Base-by-base conservation (phyloP, 2,797 vertebrate species). In the Myoxocephalus aenaeus region DNA sequence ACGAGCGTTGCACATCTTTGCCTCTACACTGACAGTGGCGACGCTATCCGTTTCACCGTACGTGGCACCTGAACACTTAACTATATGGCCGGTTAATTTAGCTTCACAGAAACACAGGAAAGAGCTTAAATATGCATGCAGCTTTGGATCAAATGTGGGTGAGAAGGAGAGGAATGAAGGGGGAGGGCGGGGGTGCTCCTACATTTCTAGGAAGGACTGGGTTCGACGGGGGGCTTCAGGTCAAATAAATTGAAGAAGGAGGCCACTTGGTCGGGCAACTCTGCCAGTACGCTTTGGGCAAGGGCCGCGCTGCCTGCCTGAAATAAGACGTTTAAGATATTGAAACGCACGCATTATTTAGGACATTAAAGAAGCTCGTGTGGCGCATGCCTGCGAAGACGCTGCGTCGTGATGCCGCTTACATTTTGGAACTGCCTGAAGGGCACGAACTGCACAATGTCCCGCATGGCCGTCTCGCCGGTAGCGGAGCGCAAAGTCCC, bases 381-480 rank as follows among this genome's bases (percentile, higher is more conserved):
- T 14, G 46, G 15, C 36, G 17, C 17, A 74, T 27, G 51, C 22
- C 22, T 6, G 1, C 8, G 58, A 14, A 70, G 17, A 42, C 7
- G 18, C 2, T 7, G 5, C 17, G 22, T 36, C 0, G 50, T 3
- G 15, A 40, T 1, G 14, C 3, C 42, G 91, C 97, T 97, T 89
- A 99, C 98, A 42, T 96, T 97, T 78, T 97, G 96, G 90, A 99
- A 99, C 71, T 99, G 94, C 72, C 97, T 94, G 93, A 97, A 99
- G 0, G 98, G 98, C 62, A 99, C 98, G 75, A 99, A 99, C 84
- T 99, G 98, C 59, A 99, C 98, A 7, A 99, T 98, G 90, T 99
- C 98, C 58, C 98, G 92, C 81, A 96, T 91, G 68, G 97, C 97
- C 0, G 90, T 51, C 66, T 98, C 96, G 54, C 98, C 98, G 0